These are phyloP conservation scores for Enteromius afrohamiltoni DNA, from an alignment of 2,797 vertebrate genomes.

Conservation along the genomic window DNA sequence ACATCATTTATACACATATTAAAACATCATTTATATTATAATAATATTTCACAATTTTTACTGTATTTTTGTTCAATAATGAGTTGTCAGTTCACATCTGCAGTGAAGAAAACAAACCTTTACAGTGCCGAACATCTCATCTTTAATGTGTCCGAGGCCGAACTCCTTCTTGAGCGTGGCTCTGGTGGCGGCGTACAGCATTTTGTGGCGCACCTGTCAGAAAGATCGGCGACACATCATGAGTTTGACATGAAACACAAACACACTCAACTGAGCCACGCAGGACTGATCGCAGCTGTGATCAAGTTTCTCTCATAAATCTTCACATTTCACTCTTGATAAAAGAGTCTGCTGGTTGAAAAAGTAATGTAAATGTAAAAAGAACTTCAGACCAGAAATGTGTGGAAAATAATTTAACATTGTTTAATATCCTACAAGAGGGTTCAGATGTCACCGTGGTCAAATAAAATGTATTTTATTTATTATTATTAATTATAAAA, in stretches of 20 bases:
- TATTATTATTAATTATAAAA: too few relatives aligned
- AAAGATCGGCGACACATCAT: constrained; percentile 19
- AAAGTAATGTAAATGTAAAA: too few relatives aligned
- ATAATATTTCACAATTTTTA: not conserved
- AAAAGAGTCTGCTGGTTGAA: too few relatives aligned
- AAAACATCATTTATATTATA: not conserved
- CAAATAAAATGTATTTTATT: too few relatives aligned
- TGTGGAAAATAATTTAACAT: not conserved
- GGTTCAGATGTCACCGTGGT: too few relatives aligned
- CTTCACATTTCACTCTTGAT: too few relatives aligned
- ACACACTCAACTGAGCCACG: not conserved
- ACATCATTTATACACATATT: too few relatives aligned
- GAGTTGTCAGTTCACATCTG: too few relatives aligned
- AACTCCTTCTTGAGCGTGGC: constrained; percentile 98
- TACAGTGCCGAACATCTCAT: constrained; percentile 91
- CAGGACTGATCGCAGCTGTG: too few relatives aligned
- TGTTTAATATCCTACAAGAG: not conserved
- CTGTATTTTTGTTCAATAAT: not conserved
- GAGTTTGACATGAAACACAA: not conserved
- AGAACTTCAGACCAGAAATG: not conserved
- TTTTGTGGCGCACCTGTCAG: constrained; percentile 93
- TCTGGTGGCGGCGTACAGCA: constrained; percentile 97
- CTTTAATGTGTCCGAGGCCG: constrained; percentile 95
- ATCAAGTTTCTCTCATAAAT: too few relatives aligned
- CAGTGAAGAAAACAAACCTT: constrained; percentile 71